Evolutionary conservation across 2,888 invertebrate genomes (phyloP).

Genomic region (Digitonthophagus gazella): DNA sequence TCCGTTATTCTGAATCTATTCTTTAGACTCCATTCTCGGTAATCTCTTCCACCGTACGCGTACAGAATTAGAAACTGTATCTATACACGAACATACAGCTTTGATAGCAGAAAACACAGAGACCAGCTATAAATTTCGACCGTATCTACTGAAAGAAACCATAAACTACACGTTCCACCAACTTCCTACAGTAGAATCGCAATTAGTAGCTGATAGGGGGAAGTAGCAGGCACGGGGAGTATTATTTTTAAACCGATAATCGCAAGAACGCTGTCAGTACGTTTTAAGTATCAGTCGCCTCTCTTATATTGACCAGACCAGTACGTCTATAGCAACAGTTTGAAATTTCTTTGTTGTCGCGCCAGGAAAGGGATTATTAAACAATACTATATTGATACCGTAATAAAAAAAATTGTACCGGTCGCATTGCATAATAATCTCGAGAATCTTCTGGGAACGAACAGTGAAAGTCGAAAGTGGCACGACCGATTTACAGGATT

Average conservation of each 20-base stretch:
- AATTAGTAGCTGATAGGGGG: background rate
- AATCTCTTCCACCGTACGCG: background rate
- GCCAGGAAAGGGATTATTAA: too few species aligned
- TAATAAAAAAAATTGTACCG: background rate
- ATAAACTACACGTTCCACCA: background rate
- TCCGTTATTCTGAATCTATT: too few species aligned
- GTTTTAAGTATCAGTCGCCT: background rate
- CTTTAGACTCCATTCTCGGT: too few species aligned
- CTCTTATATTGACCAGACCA: background rate
- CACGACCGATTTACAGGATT: background rate
- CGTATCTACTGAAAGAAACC: background rate
- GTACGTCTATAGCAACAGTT: too few species aligned
- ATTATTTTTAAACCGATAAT: background rate
- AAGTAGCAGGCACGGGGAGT: background rate
- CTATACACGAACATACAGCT: background rate
- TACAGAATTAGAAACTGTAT: background rate
- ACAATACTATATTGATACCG: too few species aligned
- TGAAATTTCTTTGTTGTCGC: too few species aligned
- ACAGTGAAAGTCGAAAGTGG: background rate
- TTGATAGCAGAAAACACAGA: background rate
- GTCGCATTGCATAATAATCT: background rate
- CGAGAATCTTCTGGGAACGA: background rate
- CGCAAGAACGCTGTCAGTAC: background rate
- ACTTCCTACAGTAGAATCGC: background rate
- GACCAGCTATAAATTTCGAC: background rate